phyloP scores from a whole-genome alignment of 2,113 vertebrate species.

The Tragelaphus buxtoni region DNA sequence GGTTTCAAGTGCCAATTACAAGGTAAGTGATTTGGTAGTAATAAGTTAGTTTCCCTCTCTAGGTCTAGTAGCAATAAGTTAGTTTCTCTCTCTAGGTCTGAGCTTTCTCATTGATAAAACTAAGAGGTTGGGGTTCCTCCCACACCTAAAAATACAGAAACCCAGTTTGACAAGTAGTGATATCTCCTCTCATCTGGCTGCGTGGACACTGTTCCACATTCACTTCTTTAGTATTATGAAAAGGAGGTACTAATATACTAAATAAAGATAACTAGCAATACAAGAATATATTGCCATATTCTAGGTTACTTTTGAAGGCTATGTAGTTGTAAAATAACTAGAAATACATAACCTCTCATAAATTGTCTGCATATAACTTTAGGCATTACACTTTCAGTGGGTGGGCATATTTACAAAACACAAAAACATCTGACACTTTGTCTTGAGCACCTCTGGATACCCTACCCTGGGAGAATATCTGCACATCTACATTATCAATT shows the following conservation, averaged over 20 bases:
- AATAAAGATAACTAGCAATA: not conserved
- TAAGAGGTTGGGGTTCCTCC: not conserved
- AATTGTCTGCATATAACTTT: not conserved
- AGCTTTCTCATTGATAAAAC: not conserved
- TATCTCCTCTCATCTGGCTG: not conserved
- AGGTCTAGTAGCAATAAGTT: not conserved
- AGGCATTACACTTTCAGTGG: not conserved
- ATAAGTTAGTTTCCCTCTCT: not conserved
- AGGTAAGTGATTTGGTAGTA: not conserved
- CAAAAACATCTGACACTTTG: slow-evolving; percentile 4
- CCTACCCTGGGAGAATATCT: not conserved
- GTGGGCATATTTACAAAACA: not conserved
- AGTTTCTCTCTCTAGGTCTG: not conserved
- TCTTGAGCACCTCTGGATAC: not conserved
- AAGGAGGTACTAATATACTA: not conserved
- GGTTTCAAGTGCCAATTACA: slow-evolving; percentile 19
- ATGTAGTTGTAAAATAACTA: not conserved
- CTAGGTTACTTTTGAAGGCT: slow-evolving; percentile 12
- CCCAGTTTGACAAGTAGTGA: not conserved
- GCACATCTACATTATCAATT: not conserved
- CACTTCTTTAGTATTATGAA: slow-evolving; percentile 11
- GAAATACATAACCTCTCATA: not conserved
- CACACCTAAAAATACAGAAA: slow-evolving; percentile 31
- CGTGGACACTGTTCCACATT: not conserved
- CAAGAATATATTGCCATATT: not conserved